A percentile compares a stretch with the other conserved stretches of the same genome.
Evolutionary conservation across 1,140 invertebrate genomes (phyloP).

Genomic region (Papilio aristodemus): DNA sequence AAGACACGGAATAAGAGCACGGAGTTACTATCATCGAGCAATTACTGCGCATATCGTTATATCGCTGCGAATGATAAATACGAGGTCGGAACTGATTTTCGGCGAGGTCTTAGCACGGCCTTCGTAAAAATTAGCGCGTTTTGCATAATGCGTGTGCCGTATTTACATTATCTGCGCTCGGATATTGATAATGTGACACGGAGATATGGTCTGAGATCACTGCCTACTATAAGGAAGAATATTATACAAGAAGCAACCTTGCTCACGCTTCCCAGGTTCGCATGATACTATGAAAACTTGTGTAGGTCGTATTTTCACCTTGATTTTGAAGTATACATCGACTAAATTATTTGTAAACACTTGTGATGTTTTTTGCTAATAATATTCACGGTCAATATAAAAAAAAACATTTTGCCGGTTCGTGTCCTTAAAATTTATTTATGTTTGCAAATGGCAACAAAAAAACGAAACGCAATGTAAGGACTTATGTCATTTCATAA

Average conservation of each 20-base stretch:
- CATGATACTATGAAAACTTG: constrained; percentile 1
- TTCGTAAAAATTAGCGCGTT: constrained; percentile 73
- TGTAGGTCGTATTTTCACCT: constrained; percentile 5
- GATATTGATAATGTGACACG: constrained; percentile 61
- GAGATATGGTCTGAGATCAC: constrained; percentile 63
- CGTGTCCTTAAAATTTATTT: not conserved
- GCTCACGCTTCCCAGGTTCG: constrained; percentile 1
- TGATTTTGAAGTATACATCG: constrained; percentile 2
- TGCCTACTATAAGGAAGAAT: constrained; percentile 44
- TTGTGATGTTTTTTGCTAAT: not conserved
- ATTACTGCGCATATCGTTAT: constrained; percentile 67
- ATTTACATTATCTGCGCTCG: constrained; percentile 62
- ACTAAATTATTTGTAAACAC: constrained; percentile 7
- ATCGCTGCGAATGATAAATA: constrained; percentile 66
- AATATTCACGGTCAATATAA: not conserved
- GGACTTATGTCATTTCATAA: not conserved
- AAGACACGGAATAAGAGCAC: constrained; percentile 49
- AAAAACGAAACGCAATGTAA: not conserved
- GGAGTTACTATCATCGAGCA: constrained; percentile 57
- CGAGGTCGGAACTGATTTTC: constrained; percentile 67
- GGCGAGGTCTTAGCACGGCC: constrained; percentile 65
- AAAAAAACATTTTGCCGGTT: not conserved
- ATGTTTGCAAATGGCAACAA: too few relatives aligned
- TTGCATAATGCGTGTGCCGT: constrained; percentile 65
- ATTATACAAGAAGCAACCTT: constrained; percentile 33